Percentiles rank a stretch among this genome's conserved stretches.
These are phyloP conservation scores for Drosophila sulfurigaster DNA, from an alignment of 1,140 invertebrate species.

Conservation along the genomic window DNA sequence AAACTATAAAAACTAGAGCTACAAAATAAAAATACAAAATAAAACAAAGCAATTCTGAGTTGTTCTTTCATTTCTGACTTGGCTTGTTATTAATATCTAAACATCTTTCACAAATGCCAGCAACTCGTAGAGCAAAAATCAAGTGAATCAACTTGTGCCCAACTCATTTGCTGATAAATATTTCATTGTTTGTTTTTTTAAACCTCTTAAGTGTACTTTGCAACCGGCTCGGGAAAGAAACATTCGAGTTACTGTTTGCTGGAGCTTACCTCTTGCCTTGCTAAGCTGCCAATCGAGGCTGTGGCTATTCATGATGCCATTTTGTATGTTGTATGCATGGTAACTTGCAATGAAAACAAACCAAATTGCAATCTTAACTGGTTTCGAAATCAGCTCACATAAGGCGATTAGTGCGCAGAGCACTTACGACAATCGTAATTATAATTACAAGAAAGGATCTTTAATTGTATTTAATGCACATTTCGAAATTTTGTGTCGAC, in stretches of 20 bases:
- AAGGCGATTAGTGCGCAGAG: constrained; percentile 4
- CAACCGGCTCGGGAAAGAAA: too few relatives aligned
- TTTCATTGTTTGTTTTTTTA: not conserved
- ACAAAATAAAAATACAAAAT: too few relatives aligned
- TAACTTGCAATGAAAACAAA: not conserved
- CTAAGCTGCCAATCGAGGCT: not conserved
- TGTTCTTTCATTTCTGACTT: too few relatives aligned
- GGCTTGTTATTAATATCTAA: too few relatives aligned
- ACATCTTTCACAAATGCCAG: too few relatives aligned
- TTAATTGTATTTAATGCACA: not conserved
- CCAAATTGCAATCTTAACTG: not conserved
- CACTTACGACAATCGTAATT: not conserved
- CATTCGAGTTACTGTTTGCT: not conserved
- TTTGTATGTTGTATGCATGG: not conserved
- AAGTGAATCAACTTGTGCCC: too few relatives aligned
- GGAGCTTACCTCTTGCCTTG: not conserved
- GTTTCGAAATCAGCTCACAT: not conserved
- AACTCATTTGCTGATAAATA: too few relatives aligned
- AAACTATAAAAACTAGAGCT: too few relatives aligned
- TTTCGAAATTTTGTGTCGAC: not conserved
- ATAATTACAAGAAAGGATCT: not conserved
- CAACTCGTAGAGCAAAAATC: too few relatives aligned
- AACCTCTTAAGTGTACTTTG: constrained; percentile 7
- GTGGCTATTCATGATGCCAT: not conserved
- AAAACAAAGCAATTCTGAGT: too few relatives aligned